Evolutionary conservation across 2,113 vertebrate species (phyloP).

Genomic region (Melanerpes aurifrons): DNA sequence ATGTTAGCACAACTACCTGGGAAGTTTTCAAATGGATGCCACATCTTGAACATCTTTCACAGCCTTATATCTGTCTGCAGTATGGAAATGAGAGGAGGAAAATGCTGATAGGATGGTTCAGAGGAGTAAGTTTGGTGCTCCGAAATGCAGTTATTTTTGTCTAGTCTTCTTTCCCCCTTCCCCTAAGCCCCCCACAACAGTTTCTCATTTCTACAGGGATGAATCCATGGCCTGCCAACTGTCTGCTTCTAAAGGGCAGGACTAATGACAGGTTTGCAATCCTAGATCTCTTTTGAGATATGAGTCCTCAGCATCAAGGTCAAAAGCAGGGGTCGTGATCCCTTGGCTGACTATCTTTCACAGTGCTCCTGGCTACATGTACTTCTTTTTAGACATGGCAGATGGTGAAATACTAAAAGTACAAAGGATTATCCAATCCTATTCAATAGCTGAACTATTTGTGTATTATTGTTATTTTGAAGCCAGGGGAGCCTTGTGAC

Average conservation of each 20-base stretch:
- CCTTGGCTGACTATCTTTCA: conserved; percentile 42
- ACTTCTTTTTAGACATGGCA: conserved; percentile 57
- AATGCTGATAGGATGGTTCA: conserved; percentile 19
- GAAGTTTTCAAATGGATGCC: conserved; percentile 64
- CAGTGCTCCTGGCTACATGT: conserved; percentile 54
- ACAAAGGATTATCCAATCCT: conserved; percentile 51
- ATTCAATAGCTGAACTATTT: conserved; percentile 53
- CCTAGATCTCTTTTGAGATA: conserved; percentile 50
- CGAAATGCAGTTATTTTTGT: conserved; percentile 36
- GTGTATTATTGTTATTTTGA: conserved; percentile 32
- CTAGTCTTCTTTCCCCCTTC: not conserved
- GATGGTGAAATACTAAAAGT: conserved; percentile 62
- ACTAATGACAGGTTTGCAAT: conserved; percentile 44
- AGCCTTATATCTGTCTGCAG: conserved; percentile 32
- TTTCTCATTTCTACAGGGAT: conserved; percentile 33
- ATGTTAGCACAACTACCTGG: conserved; percentile 65
- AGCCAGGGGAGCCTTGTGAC: rapidly evolving
- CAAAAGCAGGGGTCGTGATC: conserved; percentile 58
- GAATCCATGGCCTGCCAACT: conserved; percentile 34
- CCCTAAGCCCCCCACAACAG: not conserved
- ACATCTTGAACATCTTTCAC: conserved; percentile 62
- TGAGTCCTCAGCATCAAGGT: conserved; percentile 56
- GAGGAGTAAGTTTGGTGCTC: not conserved
- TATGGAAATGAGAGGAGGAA: conserved; percentile 52
- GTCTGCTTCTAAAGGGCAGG: not conserved